Percentiles rank a stretch among this genome's conserved stretches.
These are phyloP conservation scores for Hirtodrosophila duncani DNA, from an alignment of 2,888 invertebrate species.

Conservation along the genomic window DNA sequence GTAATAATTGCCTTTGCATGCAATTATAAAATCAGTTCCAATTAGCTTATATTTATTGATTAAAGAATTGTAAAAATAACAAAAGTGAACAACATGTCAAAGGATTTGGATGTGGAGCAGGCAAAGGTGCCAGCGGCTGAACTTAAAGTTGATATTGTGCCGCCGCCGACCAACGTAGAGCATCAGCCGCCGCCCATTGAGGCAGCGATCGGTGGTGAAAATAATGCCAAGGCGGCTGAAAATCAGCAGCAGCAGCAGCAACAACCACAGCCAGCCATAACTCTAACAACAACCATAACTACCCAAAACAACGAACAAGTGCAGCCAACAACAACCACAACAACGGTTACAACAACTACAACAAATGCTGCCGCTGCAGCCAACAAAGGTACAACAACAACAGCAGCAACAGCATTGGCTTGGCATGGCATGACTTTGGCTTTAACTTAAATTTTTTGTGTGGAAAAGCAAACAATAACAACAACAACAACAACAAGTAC, in stretches of 20 bases:
- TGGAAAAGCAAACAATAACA: conserved; percentile 31
- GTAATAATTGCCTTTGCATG: neutral
- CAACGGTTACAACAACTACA: conserved; percentile 22
- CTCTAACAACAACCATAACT: conserved; percentile 34
- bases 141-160: conserved; percentile 39
- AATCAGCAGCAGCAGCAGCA: conserved; percentile 19
- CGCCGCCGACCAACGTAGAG: conserved; percentile 32
- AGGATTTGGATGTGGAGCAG: conserved; percentile 60
- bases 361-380: conserved; percentile 27
- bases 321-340: conserved; percentile 40
- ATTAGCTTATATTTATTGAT: too few relatives aligned
- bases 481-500: conserved; percentile 13
- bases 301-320: conserved; percentile 41
- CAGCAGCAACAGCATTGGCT: conserved; percentile 23
- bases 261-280: conserved; percentile 27
- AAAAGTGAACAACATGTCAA: conserved; percentile 40
- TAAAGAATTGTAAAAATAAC: conserved; percentile 19
- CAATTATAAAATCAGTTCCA: neutral
- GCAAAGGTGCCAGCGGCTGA: conserved; percentile 36
- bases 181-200: too few relatives aligned
- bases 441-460: conserved; percentile 27
- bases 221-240: conserved; percentile 6
- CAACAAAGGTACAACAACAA: conserved; percentile 48
- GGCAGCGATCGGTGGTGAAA: too few relatives aligned
- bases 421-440: conserved; percentile 24